Percentiles rank a stretch among this genome's conserved stretches.
phyloP scores from a whole-genome alignment of 2,113 vertebrate species.

The Vanacampus margaritifer region DNA sequence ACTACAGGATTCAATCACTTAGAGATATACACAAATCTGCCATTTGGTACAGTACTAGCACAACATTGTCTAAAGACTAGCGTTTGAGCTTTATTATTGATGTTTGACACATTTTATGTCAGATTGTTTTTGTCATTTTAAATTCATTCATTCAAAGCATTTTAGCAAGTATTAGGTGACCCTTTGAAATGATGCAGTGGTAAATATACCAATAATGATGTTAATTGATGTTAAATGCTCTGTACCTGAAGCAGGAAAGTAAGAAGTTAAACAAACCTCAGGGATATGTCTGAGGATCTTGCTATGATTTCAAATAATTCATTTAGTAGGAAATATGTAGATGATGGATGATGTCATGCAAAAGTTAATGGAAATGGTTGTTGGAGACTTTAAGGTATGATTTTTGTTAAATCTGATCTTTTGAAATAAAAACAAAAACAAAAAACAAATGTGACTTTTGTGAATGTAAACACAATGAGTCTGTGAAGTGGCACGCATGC shows the following conservation, averaged over 20 bases:
- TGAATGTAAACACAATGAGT: no score
- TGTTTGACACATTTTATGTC: neutral
- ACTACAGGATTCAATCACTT: slow-evolving; percentile 24
- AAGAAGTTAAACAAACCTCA: neutral
- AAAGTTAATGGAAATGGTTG: no score
- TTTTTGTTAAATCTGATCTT: no score
- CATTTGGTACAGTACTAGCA: neutral
- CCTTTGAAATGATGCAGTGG: neutral
- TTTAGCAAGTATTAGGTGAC: neutral
- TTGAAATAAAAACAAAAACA: no score
- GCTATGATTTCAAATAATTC: neutral
- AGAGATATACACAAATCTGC: no score
- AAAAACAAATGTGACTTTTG: no score
- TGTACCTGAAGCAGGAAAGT: neutral
- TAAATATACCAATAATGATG: neutral
- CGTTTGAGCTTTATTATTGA: neutral
- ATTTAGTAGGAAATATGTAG: neutral
- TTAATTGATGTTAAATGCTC: neutral
- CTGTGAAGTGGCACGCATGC: no score
- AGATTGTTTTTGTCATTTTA: neutral
- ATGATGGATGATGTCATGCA: no score
- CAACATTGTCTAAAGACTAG: neutral
- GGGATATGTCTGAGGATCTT: neutral
- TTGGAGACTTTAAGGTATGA: neutral
- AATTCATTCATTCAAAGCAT: neutral